Evolutionary conservation across 2,113 vertebrate species (phyloP).

Genomic region (Corydoras maculifer): DNA sequence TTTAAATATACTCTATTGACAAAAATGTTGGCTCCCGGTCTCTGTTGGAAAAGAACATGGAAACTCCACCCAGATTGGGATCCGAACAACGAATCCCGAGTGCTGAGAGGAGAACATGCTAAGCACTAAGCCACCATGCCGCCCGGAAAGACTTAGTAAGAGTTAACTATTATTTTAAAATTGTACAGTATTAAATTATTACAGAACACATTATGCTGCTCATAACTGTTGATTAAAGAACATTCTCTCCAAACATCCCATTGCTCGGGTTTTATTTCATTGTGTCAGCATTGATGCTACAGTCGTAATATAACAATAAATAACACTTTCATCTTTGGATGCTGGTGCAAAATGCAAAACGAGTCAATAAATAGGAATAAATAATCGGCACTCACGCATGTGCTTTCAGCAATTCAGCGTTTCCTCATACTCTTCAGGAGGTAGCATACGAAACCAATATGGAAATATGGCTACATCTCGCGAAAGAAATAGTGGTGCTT

Average conservation of each 20-base stretch:
- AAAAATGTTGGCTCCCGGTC: too few relatives aligned
- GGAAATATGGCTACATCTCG: conserved; percentile 48
- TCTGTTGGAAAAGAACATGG: too few relatives aligned
- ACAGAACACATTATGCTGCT: neutral
- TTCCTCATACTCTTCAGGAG: conserved; percentile 33
- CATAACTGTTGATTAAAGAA: neutral
- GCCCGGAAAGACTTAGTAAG: too few relatives aligned
- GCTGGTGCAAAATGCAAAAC: conserved; percentile 6
- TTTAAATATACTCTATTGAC: neutral
- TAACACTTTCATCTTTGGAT: conserved; percentile 20
- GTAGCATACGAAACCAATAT: conserved; percentile 35
- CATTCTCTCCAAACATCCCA: conserved; percentile 6
- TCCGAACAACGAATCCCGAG: too few relatives aligned
- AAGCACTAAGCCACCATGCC: too few relatives aligned
- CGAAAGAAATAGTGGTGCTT: conserved; percentile 44
- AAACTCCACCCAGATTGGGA: too few relatives aligned
- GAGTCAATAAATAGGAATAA: conserved; percentile 18
- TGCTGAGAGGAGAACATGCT: too few relatives aligned
- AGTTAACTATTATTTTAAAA: neutral
- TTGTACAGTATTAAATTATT: neutral
- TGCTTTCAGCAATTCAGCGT: conserved; percentile 3
- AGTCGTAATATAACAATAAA: neutral
- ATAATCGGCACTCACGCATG: conserved; percentile 10
- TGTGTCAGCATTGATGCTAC: too few relatives aligned
- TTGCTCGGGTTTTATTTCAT: too few relatives aligned